phyloP scores from a whole-genome alignment of 2,113 vertebrate species.

The Cololabis saira region DNA sequence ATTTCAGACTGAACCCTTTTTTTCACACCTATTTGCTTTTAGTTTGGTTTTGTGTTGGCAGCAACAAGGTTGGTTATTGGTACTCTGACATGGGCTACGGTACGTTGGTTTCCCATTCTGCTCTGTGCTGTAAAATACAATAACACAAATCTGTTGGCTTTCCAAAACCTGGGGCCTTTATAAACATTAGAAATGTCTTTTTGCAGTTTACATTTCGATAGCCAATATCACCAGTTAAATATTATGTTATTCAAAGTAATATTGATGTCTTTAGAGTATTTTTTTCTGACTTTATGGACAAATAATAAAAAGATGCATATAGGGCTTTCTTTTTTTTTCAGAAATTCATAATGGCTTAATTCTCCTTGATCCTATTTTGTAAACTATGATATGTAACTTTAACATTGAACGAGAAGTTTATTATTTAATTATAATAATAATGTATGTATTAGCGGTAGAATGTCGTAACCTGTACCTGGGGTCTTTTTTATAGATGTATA shows the following conservation, averaged over 20 bases:
- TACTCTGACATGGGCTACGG: slow-evolving; percentile 27
- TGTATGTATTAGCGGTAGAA: slow-evolving; percentile 89
- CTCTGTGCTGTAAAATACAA: slow-evolving; percentile 72
- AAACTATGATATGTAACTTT: slow-evolving; percentile 89
- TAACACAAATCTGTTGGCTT: slow-evolving; percentile 65
- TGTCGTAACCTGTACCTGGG: slow-evolving; percentile 87
- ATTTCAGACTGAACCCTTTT: slow-evolving; percentile 59
- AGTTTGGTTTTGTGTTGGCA: slow-evolving; percentile 35
- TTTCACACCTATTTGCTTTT: slow-evolving; percentile 37
- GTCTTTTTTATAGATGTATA: slow-evolving; percentile 89
- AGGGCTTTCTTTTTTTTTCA: slow-evolving; percentile 71
- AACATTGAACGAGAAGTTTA: slow-evolving; percentile 86
- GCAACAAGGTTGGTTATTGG: slow-evolving; percentile 28
- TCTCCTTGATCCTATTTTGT: slow-evolving; percentile 87
- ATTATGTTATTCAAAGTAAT: slow-evolving; percentile 80
- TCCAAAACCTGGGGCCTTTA: slow-evolving; percentile 69
- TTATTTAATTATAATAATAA: slow-evolving; percentile 83
- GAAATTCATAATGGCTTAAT: slow-evolving; percentile 83
- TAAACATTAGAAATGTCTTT: slow-evolving; percentile 59
- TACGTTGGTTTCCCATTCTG: slow-evolving; percentile 51
- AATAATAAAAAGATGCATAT: slow-evolving; percentile 78
- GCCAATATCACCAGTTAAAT: slow-evolving; percentile 74
- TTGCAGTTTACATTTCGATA: slow-evolving; percentile 77
- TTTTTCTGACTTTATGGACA: slow-evolving; percentile 67
- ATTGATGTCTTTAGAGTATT: slow-evolving; percentile 77